Evolutionary conservation across 2,113 vertebrate species (phyloP), one percentile per base, ranked within the genome.

Genomic region (Raja brachyura): DNA sequence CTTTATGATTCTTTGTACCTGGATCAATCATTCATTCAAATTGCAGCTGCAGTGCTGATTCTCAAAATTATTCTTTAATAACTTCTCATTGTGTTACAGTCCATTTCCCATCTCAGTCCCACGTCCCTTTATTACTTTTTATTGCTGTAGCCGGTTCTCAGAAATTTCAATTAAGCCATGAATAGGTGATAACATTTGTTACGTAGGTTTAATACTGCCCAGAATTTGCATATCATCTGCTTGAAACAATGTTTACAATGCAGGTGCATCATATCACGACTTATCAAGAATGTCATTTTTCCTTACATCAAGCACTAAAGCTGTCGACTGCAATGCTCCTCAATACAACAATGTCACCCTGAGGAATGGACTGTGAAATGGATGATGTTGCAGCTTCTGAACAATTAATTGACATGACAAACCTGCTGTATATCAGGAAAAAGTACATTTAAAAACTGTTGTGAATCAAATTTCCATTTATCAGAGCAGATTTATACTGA

Each of bases 401-500:
- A 22, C 54, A 83, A 83, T 83, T 68, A 18, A 16, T 33, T 90
- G 68, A 90, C 20, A n/a, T 90, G 63, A 90, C 61, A 70, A n/a
- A 22, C 4, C 14, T 33, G 63, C 4, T 5, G 25, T 39, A 33
- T 31, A 25, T 86, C 59, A 63, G 61, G 83, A n/a, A 63, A 56
- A 28, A 11, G 33, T 61, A 28, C 56, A 28, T 86, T 68, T 68
- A 18, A 90, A 14, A 33, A n/a, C n/a, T 90, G 8, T 66, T 18
- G 66, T 68, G 33, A 33, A 90, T 66, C 61, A 39, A 5, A 85
- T 16, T 90, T 90, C 86, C 5, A 31, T 18, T 25, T 16, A 18
- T 90, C 61, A 90, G 68, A 90, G 66, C 7, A 86, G 22, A 61
- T 61, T 86, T 86, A 28, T 81, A 10, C 78, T 81, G n/a, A 54